Evolutionary conservation across 2,888 invertebrate species (phyloP).

Genomic region (Sclerodermus sp.): DNA sequence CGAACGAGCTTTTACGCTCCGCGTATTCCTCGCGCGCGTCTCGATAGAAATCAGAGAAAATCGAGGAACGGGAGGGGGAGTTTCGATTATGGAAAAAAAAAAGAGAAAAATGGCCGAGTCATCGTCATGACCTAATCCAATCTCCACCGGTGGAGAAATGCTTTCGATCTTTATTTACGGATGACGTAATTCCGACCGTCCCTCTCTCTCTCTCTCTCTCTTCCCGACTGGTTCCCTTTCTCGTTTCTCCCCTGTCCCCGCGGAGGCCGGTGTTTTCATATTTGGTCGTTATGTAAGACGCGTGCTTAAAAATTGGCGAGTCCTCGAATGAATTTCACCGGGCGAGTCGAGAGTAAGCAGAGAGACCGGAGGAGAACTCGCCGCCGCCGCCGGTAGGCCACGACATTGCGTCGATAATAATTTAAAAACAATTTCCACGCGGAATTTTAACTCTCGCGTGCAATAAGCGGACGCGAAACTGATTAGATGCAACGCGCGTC

Average conservation of each 20-base stretch:
- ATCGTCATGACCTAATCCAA: slow-evolving; percentile 38
- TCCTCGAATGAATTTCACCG: slow-evolving; percentile 32
- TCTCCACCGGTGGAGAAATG: slow-evolving; percentile 32
- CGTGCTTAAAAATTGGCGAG: slow-evolving; percentile 25
- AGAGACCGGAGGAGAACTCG: too few species aligned
- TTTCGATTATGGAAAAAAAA: not conserved
- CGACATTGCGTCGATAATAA: not conserved
- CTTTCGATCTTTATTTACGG: slow-evolving; percentile 41
- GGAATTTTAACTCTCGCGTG: not conserved
- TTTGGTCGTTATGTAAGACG: slow-evolving; percentile 26
- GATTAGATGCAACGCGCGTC: too few species aligned
- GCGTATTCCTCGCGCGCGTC: not conserved
- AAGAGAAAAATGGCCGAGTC: slow-evolving; percentile 1
- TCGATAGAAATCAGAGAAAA: not conserved
- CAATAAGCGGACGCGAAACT: too few species aligned
- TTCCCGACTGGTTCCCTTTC: too few species aligned
- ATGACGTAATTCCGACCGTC: slow-evolving; percentile 40
- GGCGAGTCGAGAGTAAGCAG: not conserved
- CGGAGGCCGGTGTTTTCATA: slow-evolving; percentile 24
- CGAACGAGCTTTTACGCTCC: too few species aligned
- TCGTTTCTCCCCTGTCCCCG: too few species aligned
- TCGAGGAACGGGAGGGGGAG: not conserved
- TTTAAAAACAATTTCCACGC: slow-evolving; percentile 7
- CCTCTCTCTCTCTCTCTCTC: slow-evolving; percentile 40
- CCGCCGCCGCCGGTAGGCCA: too few species aligned